These are phyloP conservation scores for Anthoscopus minutus DNA, from an alignment of 2,113 vertebrate genomes.

Conservation along the genomic window DNA sequence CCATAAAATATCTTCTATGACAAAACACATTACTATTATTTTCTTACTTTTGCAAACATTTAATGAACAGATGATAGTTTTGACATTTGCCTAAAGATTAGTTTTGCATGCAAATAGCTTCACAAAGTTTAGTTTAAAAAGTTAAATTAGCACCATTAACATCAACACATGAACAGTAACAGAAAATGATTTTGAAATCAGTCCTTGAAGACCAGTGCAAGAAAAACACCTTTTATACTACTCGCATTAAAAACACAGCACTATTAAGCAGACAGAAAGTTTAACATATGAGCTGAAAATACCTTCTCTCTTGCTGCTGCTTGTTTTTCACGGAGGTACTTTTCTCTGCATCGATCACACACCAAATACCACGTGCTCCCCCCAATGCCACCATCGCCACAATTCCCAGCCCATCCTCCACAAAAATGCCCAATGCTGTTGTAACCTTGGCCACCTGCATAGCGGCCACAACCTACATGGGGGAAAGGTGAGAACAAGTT, in stretches of 20 bases:
- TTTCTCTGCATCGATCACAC: constrained; percentile 95
- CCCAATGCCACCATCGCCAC: constrained; percentile 95
- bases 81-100: background rate
- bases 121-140: background rate
- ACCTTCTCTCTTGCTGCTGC: constrained; percentile 97
- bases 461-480: constrained; percentile 88
- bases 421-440: constrained; percentile 99
- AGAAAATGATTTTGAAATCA: background rate
- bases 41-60: background rate
- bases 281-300: background rate
- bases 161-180: too few relatives aligned
- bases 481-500: background rate
- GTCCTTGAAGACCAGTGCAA: background rate
- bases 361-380: constrained; percentile 99
- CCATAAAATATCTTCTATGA: background rate
- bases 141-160: background rate
- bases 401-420: constrained; percentile 98
- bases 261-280: background rate
- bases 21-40: background rate
- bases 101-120: background rate
- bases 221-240: background rate
- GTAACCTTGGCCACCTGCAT: constrained; percentile 96
- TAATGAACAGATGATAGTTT: background rate
- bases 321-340: constrained; percentile 96
- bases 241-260: background rate